Conservation (phyloP, 2,113 vertebrate genomes). For the Rattus rattus region DNA sequence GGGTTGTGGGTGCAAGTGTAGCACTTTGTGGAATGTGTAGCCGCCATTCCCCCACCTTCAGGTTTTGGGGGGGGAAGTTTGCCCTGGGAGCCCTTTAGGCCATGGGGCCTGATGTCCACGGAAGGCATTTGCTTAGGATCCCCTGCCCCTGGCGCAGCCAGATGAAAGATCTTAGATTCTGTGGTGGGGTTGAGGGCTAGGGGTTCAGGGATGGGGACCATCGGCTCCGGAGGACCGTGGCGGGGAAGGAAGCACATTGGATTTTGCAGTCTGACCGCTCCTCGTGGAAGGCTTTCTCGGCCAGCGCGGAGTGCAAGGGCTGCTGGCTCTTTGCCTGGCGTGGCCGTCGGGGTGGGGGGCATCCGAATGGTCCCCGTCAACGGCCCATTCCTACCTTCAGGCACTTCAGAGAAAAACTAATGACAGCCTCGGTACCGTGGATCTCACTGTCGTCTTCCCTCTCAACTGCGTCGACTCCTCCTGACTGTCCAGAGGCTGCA, state of each 20-base stretch:
- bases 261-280: slow-evolving; percentile 78
- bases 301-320: slow-evolving; percentile 74
- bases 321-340: slow-evolving; percentile 50
- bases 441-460: slow-evolving; percentile 65
- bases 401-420: slow-evolving; percentile 89
- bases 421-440: slow-evolving; percentile 81
- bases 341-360: not conserved
- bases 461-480: slow-evolving; percentile 73
- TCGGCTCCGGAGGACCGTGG: slow-evolving; percentile 68
- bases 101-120: slow-evolving; percentile 53
- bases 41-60: slow-evolving; percentile 76
- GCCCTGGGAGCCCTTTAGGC: slow-evolving; percentile 77
- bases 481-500: slow-evolving; percentile 57
- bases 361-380: slow-evolving; percentile 72
- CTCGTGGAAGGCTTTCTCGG: slow-evolving; percentile 81
- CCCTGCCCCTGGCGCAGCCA: slow-evolving; percentile 26
- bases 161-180: slow-evolving; percentile 59
- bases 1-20: slow-evolving; percentile 83
- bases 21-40: slow-evolving; percentile 90
- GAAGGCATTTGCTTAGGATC: slow-evolving; percentile 47
- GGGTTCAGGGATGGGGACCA: not conserved
- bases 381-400: slow-evolving; percentile 88
- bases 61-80: not conserved
- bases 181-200: not conserved
- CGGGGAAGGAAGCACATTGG: slow-evolving; percentile 87